Conservation (phyloP, 1,140 invertebrate genomes). For the Pissodes strobi region DNA sequence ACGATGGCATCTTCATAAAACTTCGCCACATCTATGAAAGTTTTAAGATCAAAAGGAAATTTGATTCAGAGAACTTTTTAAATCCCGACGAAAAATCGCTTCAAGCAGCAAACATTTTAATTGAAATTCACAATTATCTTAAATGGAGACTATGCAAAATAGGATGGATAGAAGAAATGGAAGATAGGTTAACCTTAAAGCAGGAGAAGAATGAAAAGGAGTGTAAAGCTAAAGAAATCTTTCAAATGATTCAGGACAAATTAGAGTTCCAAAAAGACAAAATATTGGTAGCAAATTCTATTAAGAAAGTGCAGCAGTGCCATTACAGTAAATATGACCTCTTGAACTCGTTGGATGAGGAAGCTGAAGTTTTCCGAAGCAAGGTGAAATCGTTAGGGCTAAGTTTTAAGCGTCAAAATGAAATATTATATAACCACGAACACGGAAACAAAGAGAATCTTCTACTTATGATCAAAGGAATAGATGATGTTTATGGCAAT, state of each 20-base stretch:
- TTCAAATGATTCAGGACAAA: neutral
- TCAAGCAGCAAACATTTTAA: neutral
- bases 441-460: neutral
- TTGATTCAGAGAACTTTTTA: neutral
- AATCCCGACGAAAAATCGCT: neutral
- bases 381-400: neutral
- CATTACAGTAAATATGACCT: neutral
- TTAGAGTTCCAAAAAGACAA: neutral
- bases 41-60: neutral
- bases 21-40: neutral
- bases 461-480: neutral
- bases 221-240: neutral
- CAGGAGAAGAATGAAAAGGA: neutral
- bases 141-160: neutral
- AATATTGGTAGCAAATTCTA: neutral
- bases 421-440: neutral
- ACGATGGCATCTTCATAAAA: neutral
- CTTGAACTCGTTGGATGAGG: neutral
- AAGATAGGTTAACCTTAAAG: neutral
- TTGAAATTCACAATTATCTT: neutral
- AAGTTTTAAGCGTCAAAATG: neutral
- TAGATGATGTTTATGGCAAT: neutral
- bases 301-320: neutral
- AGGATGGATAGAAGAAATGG: neutral
- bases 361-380: neutral